Evolutionary conservation across 1,140 invertebrate genomes (phyloP).

Genomic region (Pissodes strobi): DNA sequence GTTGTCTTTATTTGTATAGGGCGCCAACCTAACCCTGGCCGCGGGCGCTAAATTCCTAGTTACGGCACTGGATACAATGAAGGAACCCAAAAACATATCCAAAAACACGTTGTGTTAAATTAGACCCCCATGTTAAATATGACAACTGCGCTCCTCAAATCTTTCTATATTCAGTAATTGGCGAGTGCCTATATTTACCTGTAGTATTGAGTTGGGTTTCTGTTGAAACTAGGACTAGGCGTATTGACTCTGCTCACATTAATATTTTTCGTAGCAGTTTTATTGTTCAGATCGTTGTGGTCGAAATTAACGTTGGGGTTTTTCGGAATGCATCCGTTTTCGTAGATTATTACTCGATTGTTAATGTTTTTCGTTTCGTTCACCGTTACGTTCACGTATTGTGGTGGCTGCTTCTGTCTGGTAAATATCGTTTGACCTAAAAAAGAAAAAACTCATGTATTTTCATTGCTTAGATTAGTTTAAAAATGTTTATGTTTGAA

Average conservation of each 20-base stretch:
- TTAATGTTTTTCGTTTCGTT: slow-evolving; percentile 53
- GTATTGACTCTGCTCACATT: slow-evolving; percentile 50
- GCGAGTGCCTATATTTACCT: slow-evolving; percentile 8
- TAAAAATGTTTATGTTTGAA: not conserved
- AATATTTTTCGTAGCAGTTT: slow-evolving; percentile 47
- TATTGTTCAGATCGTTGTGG: slow-evolving; percentile 51
- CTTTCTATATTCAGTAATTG: too few species aligned
- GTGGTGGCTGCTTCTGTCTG: slow-evolving; percentile 48
- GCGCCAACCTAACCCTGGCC: too few species aligned
- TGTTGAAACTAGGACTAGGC: slow-evolving; percentile 61
- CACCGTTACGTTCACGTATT: slow-evolving; percentile 53
- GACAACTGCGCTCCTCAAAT: too few species aligned
- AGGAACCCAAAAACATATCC: too few species aligned
- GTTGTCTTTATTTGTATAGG: too few species aligned
- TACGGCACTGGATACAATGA: too few species aligned
- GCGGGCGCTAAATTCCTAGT: too few species aligned
- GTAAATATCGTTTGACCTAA: slow-evolving; percentile 45
- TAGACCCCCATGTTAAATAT: too few species aligned
- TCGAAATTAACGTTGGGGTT: slow-evolving; percentile 47
- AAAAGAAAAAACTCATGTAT: not conserved
- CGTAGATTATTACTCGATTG: slow-evolving; percentile 53
- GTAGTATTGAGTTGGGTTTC: slow-evolving; percentile 56
- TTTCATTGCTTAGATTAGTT: too few species aligned
- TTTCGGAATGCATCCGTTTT: slow-evolving; percentile 52
- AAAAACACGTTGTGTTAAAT: too few species aligned